A percentile compares a stretch with the other conserved stretches of the same genome.
These are phyloP conservation scores for Diachrysia chrysitis DNA, from an alignment of 2,888 invertebrate species.

Conservation along the genomic window DNA sequence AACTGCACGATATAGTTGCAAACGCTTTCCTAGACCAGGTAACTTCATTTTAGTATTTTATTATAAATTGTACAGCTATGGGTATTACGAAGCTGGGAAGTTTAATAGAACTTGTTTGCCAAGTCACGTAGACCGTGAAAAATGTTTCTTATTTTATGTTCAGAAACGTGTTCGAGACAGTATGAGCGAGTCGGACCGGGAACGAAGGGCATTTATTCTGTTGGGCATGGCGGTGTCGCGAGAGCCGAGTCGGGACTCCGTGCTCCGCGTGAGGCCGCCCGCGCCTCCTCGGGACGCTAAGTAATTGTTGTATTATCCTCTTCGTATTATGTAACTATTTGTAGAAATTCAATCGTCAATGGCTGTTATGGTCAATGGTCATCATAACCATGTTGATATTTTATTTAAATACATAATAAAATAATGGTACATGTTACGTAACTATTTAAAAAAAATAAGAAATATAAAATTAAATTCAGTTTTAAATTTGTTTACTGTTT, in stretches of 20 bases:
- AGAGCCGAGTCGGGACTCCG: constrained; percentile 82
- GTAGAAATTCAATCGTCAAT: background rate
- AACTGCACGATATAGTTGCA: constrained; percentile 77
- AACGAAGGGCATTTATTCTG: constrained; percentile 81
- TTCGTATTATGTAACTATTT: background rate
- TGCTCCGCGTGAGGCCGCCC: constrained; percentile 77
- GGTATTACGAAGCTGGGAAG: constrained; percentile 37
- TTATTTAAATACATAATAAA: too few relatives aligned
- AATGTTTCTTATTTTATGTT: constrained; percentile 61
- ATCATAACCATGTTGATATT: too few relatives aligned
- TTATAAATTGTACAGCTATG: constrained; percentile 51
- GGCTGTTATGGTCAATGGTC: too few relatives aligned
- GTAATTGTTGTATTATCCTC: constrained; percentile 58
- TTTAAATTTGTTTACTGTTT: too few relatives aligned
- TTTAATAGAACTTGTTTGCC: constrained; percentile 55
- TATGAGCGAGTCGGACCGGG: constrained; percentile 82
- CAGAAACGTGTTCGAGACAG: constrained; percentile 78
- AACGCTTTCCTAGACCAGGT: constrained; percentile 83
- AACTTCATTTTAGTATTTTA: constrained; percentile 42
- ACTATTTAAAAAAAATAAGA: too few relatives aligned
- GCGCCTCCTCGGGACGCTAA: constrained; percentile 80
- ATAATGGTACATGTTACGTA: too few relatives aligned
- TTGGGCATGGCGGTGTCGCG: constrained; percentile 81
- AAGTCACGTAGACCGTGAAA: constrained; percentile 62
- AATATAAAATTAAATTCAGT: too few relatives aligned